Evolutionary conservation across 2,113 vertebrate species (phyloP).

Genomic region (Chrysochloris asiatica): DNA sequence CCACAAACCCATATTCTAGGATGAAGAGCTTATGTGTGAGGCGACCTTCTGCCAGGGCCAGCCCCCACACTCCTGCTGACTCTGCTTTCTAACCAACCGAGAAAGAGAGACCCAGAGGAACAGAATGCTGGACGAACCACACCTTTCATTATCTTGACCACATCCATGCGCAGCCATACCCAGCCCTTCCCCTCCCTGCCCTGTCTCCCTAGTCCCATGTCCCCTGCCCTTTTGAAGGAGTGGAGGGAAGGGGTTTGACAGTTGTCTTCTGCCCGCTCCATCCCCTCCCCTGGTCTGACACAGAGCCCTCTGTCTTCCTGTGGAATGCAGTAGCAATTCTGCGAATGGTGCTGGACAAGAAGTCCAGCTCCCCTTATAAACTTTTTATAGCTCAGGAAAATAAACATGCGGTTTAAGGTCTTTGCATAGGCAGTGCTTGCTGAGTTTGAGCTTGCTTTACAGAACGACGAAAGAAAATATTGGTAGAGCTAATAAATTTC

Average conservation of each 20-base stretch:
- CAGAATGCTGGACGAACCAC: rapidly evolving
- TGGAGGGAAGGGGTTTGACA: slow-evolving; percentile 67
- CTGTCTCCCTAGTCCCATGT: background rate
- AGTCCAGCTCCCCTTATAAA: slow-evolving; percentile 88
- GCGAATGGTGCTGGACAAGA: slow-evolving; percentile 85
- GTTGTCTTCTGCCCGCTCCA: slow-evolving; percentile 80
- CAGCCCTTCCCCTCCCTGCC: background rate
- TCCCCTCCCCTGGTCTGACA: slow-evolving; percentile 79
- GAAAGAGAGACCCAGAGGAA: background rate
- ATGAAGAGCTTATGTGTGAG: background rate
- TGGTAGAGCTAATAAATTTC: slow-evolving; percentile 85
- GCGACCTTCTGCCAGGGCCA: background rate
- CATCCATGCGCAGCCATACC: rapidly evolving
- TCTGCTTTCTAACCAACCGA: background rate
- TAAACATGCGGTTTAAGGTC: slow-evolving; percentile 90
- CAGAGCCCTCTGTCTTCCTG: slow-evolving; percentile 86
- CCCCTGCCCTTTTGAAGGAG: slow-evolving; percentile 69
- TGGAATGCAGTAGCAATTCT: slow-evolving; percentile 87
- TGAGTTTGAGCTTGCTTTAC: slow-evolving; percentile 84
- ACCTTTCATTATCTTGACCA: background rate
- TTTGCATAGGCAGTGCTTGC: slow-evolving; percentile 83
- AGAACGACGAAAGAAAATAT: slow-evolving; percentile 86
- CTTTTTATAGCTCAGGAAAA: slow-evolving; percentile 91
- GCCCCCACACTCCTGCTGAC: background rate
- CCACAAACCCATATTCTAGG: background rate